Conservation (phyloP, 2,888 invertebrate genomes). For the Drosophila dives region DNA sequence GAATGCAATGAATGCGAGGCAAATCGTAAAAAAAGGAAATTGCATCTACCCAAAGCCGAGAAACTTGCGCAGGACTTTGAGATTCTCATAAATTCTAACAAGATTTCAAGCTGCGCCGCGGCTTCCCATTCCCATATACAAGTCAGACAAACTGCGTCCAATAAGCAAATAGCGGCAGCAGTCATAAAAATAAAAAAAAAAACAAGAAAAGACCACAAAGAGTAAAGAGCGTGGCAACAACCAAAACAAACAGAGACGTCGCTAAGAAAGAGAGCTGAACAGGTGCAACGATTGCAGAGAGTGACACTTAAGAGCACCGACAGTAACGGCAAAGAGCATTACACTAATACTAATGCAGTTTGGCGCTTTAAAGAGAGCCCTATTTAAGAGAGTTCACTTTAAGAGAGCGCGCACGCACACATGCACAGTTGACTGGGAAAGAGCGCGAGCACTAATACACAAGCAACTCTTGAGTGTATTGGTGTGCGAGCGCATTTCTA, state of each 20-base stretch:
- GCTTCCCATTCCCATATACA: slow-evolving; percentile 21
- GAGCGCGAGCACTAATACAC: slow-evolving; percentile 53
- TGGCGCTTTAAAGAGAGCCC: slow-evolving; percentile 46
- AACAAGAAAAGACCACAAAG: slow-evolving; percentile 8
- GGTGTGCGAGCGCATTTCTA: slow-evolving; percentile 48
- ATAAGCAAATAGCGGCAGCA: slow-evolving; percentile 70
- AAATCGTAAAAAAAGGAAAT: slow-evolving; percentile 79
- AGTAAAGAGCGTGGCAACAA: slow-evolving; percentile 33
- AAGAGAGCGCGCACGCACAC: slow-evolving; percentile 65
- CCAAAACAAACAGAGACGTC: slow-evolving; percentile 36
- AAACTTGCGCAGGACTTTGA: slow-evolving; percentile 78
- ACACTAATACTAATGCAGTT: slow-evolving; percentile 65
- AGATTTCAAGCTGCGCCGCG: slow-evolving; percentile 73
- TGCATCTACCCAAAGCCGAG: slow-evolving; percentile 75
- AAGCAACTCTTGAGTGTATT: slow-evolving; percentile 35
- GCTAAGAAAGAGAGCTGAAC: slow-evolving; percentile 46
- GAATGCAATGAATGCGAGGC: slow-evolving; percentile 65
- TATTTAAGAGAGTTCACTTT: slow-evolving; percentile 39
- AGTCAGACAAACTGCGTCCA: slow-evolving; percentile 47
- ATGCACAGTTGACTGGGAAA: slow-evolving; percentile 36
- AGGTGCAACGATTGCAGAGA: slow-evolving; percentile 41
- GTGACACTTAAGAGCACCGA: neutral
- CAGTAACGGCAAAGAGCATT: slow-evolving; percentile 37
- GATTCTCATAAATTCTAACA: slow-evolving; percentile 82
- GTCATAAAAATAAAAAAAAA: slow-evolving; percentile 1